Percentiles rank a stretch among this genome's conserved stretches.
Evolutionary conservation across 1,140 invertebrate species (phyloP).

Genomic region (Subanguina moxae): DNA sequence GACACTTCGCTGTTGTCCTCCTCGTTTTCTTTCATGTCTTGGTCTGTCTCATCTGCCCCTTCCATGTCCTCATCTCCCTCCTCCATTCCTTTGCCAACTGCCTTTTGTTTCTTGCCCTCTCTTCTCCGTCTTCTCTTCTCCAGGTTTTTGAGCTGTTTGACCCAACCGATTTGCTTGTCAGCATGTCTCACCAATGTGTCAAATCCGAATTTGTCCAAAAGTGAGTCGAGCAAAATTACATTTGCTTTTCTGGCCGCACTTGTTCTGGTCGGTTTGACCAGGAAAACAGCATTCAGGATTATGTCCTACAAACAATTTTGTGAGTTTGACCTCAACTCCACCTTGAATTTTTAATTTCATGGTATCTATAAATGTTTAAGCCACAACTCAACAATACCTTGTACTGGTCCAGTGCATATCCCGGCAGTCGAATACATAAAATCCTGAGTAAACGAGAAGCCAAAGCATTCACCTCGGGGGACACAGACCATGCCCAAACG

Average conservation of each 20-base stretch:
- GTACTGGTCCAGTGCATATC: slow-evolving; percentile 21
- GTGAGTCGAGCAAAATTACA: slow-evolving; percentile 11
- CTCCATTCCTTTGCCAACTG: neutral
- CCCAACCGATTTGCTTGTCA: slow-evolving; percentile 24
- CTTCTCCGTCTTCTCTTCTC: slow-evolving; percentile 13
- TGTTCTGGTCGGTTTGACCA: slow-evolving; percentile 13
- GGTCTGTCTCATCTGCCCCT: neutral
- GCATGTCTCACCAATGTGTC: slow-evolving; percentile 17
- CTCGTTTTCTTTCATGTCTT: neutral
- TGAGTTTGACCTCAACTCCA: no score
- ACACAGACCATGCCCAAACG: slow-evolving; percentile 20
- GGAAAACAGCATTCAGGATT: slow-evolving; percentile 23
- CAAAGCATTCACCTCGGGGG: neutral
- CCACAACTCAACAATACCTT: slow-evolving; percentile 20
- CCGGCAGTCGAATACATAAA: slow-evolving; percentile 18
- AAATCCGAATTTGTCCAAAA: slow-evolving; percentile 27
- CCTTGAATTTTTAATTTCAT: no score
- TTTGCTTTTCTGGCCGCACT: slow-evolving; percentile 18
- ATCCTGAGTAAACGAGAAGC: slow-evolving; percentile 25
- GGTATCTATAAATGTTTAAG: no score
- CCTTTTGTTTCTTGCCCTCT: slow-evolving; percentile 1
- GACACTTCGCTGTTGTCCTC: neutral
- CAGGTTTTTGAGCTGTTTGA: slow-evolving; percentile 26
- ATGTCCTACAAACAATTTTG: neutral
- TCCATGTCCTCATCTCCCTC: neutral